Conservation (phyloP, 2,888 invertebrate species). For the Xestia rhomboidea region DNA sequence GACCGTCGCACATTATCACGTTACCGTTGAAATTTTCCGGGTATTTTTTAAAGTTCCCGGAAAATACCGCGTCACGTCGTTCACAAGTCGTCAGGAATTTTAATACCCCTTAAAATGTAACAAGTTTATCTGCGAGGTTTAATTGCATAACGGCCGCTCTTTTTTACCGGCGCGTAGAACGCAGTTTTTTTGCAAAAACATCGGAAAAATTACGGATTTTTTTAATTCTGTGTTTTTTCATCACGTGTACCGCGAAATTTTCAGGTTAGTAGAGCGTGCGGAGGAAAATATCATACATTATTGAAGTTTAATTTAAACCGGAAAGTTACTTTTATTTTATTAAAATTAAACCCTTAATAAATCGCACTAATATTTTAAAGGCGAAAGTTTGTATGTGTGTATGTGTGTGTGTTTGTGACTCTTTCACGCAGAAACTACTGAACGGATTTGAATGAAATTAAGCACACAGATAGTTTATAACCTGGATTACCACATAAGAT, state of each 20-base stretch:
- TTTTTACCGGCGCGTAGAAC: slow-evolving; percentile 52
- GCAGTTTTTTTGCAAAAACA: slow-evolving; percentile 46
- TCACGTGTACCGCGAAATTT: slow-evolving; percentile 11
- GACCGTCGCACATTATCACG: slow-evolving; percentile 70
- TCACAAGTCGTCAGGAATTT: slow-evolving; percentile 72
- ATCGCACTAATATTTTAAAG: no score
- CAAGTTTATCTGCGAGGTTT: slow-evolving; percentile 74
- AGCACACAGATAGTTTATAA: no score
- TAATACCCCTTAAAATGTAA: slow-evolving; percentile 72
- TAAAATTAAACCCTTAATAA: slow-evolving; percentile 7
- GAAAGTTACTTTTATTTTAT: background rate
- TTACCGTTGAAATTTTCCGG: slow-evolving; percentile 66
- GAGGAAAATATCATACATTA: slow-evolving; percentile 28
- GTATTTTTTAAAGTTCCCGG: slow-evolving; percentile 56
- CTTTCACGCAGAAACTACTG: no score
- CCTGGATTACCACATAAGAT: no score
- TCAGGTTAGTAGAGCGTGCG: slow-evolving; percentile 22
- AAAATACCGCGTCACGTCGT: slow-evolving; percentile 70
- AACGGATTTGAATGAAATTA: no score
- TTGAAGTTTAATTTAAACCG: slow-evolving; percentile 11
- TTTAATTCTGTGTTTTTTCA: slow-evolving; percentile 40
- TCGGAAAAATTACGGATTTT: slow-evolving; percentile 20
- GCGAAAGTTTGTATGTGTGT: no score
- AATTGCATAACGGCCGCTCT: slow-evolving; percentile 74
- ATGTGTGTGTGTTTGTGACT: no score